Evolutionary conservation across 2,888 invertebrate genomes (phyloP).

Genomic region (Pseudoips prasinana): DNA sequence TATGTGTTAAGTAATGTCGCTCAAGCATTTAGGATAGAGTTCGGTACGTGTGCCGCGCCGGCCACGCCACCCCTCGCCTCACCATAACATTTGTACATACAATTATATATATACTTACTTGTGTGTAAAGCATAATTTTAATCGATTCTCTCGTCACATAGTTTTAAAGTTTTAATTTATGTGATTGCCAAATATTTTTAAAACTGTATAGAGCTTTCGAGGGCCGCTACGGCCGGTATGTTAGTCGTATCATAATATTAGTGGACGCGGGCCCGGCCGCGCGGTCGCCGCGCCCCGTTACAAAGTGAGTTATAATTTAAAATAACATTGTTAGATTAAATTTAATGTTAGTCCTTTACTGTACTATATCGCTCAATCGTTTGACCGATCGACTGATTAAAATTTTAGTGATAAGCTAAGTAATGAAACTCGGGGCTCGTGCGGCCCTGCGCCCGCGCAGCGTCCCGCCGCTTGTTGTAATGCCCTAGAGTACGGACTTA

Average conservation of each 20-base stretch:
- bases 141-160: conserved; percentile 80
- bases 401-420: conserved; percentile 82
- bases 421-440: conserved; percentile 51
- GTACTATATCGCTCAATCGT: conserved; percentile 82
- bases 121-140: conserved; percentile 81
- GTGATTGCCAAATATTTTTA: conserved; percentile 80
- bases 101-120: conserved; percentile 69
- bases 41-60: conserved; percentile 36
- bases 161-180: conserved; percentile 80
- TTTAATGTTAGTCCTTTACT: conserved; percentile 82
- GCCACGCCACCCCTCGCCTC: conserved; percentile 58
- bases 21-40: conserved; percentile 75
- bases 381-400: conserved; percentile 83
- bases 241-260: conserved; percentile 51
- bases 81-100: conserved; percentile 41
- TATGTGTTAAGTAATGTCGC: conserved; percentile 71
- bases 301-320: conserved; percentile 80
- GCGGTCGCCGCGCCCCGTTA: conserved; percentile 55
- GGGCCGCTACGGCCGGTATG: conserved; percentile 51
- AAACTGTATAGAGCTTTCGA: conserved; percentile 70
- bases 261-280: conserved; percentile 40
- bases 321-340: conserved; percentile 82
- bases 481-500: conserved; percentile 64
- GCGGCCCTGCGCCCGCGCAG: conserved; percentile 30
- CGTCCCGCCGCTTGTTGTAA: conserved; percentile 51